A percentile compares a stretch with the other conserved stretches of the same genome.
These are phyloP conservation scores for Megaceryle maxima DNA, from an alignment of 2,113 vertebrate genomes.

Conservation along the genomic window DNA sequence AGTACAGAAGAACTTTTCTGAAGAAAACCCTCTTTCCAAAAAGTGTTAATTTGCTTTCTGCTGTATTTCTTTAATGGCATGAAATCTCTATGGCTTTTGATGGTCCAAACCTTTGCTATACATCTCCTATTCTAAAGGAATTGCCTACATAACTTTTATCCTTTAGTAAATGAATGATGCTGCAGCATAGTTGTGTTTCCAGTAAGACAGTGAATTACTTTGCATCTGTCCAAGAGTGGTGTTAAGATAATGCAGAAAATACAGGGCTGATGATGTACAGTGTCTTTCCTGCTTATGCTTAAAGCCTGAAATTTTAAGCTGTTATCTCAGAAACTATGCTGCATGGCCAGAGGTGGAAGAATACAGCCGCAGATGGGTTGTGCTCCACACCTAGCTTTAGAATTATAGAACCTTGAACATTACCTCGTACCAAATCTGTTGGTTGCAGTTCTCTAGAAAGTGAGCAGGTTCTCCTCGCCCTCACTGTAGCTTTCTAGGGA, in stretches of 20 bases:
- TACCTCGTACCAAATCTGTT: not conserved
- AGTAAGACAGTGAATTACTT: not conserved
- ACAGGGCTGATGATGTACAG: not conserved
- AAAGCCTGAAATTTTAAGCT: not conserved
- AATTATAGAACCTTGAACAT: not conserved
- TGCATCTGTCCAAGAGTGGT: rapidly evolving
- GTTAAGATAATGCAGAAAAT: not conserved
- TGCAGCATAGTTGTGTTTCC: rapidly evolving
- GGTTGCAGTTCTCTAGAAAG: not conserved
- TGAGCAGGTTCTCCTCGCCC: not conserved
- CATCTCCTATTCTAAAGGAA: not conserved
- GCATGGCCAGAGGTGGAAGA: not conserved
- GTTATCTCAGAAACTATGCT: not conserved
- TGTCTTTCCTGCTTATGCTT: not conserved
- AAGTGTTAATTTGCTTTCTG: not conserved
- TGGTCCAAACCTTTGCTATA: not conserved
- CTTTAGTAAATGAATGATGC: not conserved
- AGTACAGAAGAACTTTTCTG: not conserved
- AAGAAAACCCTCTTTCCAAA: not conserved
- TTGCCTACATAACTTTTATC: not conserved
- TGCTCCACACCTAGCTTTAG: not conserved
- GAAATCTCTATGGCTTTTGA: not conserved
- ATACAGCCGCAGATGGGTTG: not conserved
- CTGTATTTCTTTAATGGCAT: not conserved
- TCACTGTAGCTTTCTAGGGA: not conserved